A percentile compares a stretch with the other conserved stretches of the same genome.
Evolutionary conservation across 2,113 vertebrate genomes (phyloP).

Genomic region (Cisticola juncidis): DNA sequence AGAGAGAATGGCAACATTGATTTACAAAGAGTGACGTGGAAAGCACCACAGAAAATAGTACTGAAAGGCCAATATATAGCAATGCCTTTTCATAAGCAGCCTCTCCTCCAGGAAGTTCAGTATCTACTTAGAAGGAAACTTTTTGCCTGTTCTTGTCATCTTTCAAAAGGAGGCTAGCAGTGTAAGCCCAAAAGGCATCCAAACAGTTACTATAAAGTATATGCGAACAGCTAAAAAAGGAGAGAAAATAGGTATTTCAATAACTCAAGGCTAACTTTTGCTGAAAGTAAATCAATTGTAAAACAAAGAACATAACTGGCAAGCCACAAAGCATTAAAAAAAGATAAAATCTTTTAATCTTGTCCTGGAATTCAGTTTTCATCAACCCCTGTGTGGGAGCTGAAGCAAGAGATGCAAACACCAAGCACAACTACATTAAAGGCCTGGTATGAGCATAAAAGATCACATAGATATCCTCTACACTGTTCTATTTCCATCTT

Average conservation of each 20-base stretch:
- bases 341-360: background rate
- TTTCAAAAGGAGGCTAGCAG: background rate
- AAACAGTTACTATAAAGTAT: background rate
- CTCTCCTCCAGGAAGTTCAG: background rate
- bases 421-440: background rate
- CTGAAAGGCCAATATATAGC: background rate
- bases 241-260: background rate
- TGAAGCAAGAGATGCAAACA: background rate
- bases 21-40: background rate
- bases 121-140: background rate
- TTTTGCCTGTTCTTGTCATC: background rate
- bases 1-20: background rate
- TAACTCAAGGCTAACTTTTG: background rate
- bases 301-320: background rate
- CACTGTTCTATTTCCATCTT: background rate
- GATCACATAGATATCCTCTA: background rate
- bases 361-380: background rate
- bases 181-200: background rate
- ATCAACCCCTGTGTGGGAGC: background rate
- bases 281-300: background rate
- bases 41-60: background rate
- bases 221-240: background rate
- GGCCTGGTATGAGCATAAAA: background rate
- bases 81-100: background rate
- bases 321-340: background rate